A percentile compares a stretch with the other conserved stretches of the same genome.
Evolutionary conservation across 2,113 vertebrate species (phyloP).

Genomic region (Cardinalis cardinalis): DNA sequence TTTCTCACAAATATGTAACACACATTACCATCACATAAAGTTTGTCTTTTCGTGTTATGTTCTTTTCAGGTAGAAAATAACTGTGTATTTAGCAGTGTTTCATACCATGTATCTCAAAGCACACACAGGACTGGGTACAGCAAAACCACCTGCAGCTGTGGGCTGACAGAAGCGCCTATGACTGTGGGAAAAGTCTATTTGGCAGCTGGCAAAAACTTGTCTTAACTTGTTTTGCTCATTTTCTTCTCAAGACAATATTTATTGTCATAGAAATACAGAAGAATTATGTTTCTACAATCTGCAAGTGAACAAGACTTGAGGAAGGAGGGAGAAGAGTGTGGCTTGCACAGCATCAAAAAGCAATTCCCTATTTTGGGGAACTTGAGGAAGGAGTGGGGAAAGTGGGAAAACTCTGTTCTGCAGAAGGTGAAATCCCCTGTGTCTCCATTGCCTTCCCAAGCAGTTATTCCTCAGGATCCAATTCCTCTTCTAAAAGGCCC

Average conservation of each 20-base stretch:
- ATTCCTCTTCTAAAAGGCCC: neutral
- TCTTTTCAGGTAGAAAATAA: neutral
- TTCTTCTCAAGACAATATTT: neutral
- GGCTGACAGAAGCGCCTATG: neutral
- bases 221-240: neutral
- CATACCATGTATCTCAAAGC: neutral
- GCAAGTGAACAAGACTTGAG: neutral
- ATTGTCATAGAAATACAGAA: neutral
- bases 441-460: neutral
- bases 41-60: neutral
- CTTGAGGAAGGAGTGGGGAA: neutral
- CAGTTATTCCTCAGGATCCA: neutral
- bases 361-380: neutral
- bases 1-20: neutral
- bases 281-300: neutral
- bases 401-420: neutral
- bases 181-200: neutral
- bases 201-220: neutral
- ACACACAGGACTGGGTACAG: neutral
- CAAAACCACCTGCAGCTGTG: neutral
- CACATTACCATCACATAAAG: neutral
- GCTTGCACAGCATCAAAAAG: accelerated
- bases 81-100: neutral
- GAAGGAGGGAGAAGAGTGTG: neutral
- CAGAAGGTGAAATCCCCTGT: neutral